These are phyloP conservation scores for Drosophila testacea DNA, from an alignment of 2,888 invertebrate genomes.

Conservation along the genomic window DNA sequence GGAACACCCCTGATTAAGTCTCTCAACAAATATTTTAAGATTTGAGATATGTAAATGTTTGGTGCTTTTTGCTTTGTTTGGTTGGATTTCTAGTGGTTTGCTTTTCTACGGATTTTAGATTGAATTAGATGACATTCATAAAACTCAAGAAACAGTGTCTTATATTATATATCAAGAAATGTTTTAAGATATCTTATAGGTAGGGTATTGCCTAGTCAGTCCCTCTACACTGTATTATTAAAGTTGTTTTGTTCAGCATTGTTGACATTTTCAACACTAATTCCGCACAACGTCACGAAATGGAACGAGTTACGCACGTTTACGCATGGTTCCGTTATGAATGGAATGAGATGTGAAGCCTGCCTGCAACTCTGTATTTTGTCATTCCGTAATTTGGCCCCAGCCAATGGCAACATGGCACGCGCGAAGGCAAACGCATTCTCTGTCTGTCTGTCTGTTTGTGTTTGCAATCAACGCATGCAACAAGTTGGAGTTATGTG, in stretches of 20 bases:
- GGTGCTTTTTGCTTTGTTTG: no score
- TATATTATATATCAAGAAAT: neutral
- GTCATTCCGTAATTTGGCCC: slow-evolving; percentile 24
- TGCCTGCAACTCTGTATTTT: slow-evolving; percentile 31
- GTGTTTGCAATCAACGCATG: slow-evolving; percentile 8
- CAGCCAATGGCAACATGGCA: slow-evolving; percentile 23
- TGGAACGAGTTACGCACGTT: slow-evolving; percentile 60
- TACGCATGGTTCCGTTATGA: slow-evolving; percentile 69
- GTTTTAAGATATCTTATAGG: neutral
- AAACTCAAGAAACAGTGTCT: no score
- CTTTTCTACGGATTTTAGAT: no score
- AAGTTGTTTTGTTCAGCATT: slow-evolving; percentile 34
- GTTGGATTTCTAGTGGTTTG: no score
- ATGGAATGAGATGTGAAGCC: slow-evolving; percentile 39
- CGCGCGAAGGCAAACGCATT: slow-evolving; percentile 27
- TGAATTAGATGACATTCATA: no score
- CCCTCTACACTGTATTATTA: neutral
- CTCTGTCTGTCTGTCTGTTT: neutral
- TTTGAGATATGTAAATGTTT: no score
- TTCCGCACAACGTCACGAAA: slow-evolving; percentile 1
- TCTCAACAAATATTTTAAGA: no score
- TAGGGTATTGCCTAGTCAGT: slow-evolving; percentile 2
- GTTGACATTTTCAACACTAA: slow-evolving; percentile 13
- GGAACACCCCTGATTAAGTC: no score
- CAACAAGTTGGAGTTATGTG: slow-evolving; percentile 10